Conservation (phyloP, 2,888 invertebrate species). For the Cataglyphis rosenhaueri region DNA sequence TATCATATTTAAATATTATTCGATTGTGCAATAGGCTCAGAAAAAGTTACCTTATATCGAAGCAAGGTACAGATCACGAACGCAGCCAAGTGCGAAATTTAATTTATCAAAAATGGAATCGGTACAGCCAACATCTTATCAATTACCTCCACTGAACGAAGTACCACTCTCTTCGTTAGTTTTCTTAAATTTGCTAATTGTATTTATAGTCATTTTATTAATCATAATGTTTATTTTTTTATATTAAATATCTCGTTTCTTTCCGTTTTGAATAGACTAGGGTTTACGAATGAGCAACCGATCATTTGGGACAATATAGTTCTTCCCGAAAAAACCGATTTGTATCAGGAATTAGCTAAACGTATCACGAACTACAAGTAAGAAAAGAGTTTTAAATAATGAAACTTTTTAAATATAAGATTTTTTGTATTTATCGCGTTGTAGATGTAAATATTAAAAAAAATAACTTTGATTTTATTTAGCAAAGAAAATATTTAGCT, state of each 20-base stretch:
- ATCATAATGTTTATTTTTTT: neutral
- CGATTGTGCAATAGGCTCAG: constrained; percentile 58
- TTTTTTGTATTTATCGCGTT: neutral
- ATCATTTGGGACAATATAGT: constrained; percentile 89
- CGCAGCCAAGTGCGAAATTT: constrained; percentile 74
- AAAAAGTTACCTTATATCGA: constrained; percentile 68
- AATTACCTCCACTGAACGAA: constrained; percentile 71
- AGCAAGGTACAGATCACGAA: constrained; percentile 73
- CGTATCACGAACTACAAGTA: constrained; percentile 90
- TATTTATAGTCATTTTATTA: neutral
- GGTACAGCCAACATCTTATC: constrained; percentile 60
- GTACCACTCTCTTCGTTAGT: constrained; percentile 82
- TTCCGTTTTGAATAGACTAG: constrained; percentile 84
- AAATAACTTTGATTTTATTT: constrained; percentile 1
- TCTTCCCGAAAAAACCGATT: constrained; percentile 89
- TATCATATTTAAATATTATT: neutral
- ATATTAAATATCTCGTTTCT: neutral
- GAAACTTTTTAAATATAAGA: neutral
- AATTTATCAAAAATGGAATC: constrained; percentile 73
- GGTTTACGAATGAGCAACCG: constrained; percentile 87
- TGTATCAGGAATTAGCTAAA: constrained; percentile 89
- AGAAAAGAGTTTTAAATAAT: constrained; percentile 72
- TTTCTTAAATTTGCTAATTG: neutral
- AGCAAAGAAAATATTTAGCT: neutral
- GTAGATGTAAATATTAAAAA: neutral